Conservation (phyloP, 1,140 invertebrate species). For the Microplitis mediator region DNA sequence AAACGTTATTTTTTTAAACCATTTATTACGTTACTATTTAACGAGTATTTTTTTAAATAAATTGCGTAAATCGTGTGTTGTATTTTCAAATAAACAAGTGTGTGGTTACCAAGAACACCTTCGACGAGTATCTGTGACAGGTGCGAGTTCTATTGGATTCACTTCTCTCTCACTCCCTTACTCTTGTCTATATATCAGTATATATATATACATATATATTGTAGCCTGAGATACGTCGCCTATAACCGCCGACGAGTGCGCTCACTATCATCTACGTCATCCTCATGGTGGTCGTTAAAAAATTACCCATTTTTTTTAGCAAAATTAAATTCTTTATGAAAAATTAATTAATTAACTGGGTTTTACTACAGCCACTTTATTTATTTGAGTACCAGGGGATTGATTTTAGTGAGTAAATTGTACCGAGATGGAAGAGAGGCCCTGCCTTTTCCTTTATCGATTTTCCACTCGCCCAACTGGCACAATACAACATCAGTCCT, state of each 20-base stretch:
- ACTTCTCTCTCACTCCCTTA: conserved; percentile 14
- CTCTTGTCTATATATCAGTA: not conserved
- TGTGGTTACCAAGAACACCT: not conserved
- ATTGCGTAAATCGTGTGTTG: not conserved
- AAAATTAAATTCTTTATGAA: too few relatives aligned
- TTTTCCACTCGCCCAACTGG: conserved; percentile 24
- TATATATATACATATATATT: not conserved
- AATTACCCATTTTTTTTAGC: too few relatives aligned
- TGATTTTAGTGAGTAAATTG: not conserved
- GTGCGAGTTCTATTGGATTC: conserved; percentile 35
- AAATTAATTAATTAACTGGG: too few relatives aligned
- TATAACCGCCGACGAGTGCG: conserved; percentile 1
- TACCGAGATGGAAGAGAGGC: not conserved
- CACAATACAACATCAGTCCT: conserved; percentile 17
- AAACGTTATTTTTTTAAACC: not conserved
- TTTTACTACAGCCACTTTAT: not conserved
- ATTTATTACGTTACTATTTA: not conserved
- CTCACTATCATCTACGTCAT: conserved; percentile 19
- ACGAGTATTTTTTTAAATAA: not conserved
- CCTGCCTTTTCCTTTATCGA: conserved; percentile 26
- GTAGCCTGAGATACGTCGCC: not conserved
- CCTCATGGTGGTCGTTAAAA: not conserved
- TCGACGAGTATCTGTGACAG: conserved; percentile 26
- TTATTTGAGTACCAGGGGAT: not conserved
- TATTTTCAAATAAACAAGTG: not conserved